Evolutionary conservation across 2,797 vertebrate species (phyloP).

Genomic region (Amblyraja radiata): DNA sequence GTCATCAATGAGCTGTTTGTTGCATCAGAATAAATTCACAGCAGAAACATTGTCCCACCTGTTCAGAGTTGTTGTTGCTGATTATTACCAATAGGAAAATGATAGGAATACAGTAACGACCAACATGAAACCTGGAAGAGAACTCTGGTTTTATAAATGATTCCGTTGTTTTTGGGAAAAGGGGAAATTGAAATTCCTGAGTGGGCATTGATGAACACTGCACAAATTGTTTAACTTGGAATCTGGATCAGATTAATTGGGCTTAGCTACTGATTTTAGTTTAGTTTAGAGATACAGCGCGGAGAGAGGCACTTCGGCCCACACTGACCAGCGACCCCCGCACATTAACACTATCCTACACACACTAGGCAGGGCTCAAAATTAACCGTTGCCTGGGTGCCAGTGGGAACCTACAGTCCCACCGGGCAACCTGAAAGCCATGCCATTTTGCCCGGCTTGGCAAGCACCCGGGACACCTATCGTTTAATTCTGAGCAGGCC

Average conservation of each 20-base stretch:
- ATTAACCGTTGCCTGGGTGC: too few relatives aligned
- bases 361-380: too few relatives aligned
- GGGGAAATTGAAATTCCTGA: background rate
- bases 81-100: background rate
- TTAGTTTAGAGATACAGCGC: too few relatives aligned
- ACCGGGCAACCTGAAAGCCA: too few relatives aligned
- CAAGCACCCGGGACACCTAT: too few relatives aligned
- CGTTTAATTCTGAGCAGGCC: too few relatives aligned
- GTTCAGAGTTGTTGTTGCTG: background rate
- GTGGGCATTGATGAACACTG: background rate
- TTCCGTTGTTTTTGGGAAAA: slow-evolving; percentile 13
- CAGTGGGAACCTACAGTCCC: too few relatives aligned
- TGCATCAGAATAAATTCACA: background rate
- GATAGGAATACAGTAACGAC: background rate
- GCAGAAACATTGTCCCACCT: background rate
- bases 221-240: background rate
- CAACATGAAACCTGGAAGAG: background rate
- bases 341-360: too few relatives aligned
- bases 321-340: too few relatives aligned
- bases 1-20: background rate
- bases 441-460: too few relatives aligned
- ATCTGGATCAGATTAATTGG: background rate
- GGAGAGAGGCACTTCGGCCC: too few relatives aligned
- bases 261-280: background rate
- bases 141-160: background rate